Base-by-base conservation (phyloP, 1,140 invertebrate species). In the Drosophila willistoni region DNA sequence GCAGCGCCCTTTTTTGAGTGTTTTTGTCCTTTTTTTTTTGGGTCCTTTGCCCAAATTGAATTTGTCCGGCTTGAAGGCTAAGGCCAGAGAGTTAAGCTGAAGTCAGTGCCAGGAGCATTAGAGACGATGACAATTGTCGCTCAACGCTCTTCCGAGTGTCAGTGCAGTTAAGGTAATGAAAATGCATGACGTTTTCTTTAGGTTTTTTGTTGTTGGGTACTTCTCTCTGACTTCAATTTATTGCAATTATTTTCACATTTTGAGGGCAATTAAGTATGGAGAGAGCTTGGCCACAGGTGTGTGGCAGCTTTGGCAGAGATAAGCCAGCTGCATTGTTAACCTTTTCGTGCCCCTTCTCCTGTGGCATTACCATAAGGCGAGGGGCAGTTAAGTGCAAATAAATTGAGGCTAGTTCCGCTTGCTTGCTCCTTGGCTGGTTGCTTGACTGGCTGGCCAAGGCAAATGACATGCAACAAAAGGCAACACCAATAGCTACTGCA, bases 401-500 rank as follows among this genome's bases (percentile, higher is more conserved):
- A 86, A 86, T 86, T 86, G 83, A 69, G 83, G 83, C 79, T 51
- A 72, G 64, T 70, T 81, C 71, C 73, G 61, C 67, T 68, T 72
- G 69, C 75, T 67, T 71, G 57, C 64, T 54, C 19, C 19, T 47
- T 66, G 44, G 44, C 44, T 51, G 9, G 17, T 10, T 51, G 44
- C 17, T 13, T 47, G 42, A 14, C 44, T 47, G 54, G 62, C 56
- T 64, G 59, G 59, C 71, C 67, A 63, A 75, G 71, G 76, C 68
- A 86, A 86, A 86, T 86, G 79, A 86, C 83, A 87, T 87, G 83
- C 83, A 79, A 76, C 83, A 76, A 82, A 87, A 73, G 83, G 72
- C 65, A 77, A 39, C 69, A 42, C 33, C 47, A 61, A 19, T 34
- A 34, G 7, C 44, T 69, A 36, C 69, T 42, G 33, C 47, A 61